Percentiles rank a stretch among this genome's conserved stretches.
These are phyloP conservation scores for Corythoichthys haematopterus DNA, from an alignment of 2,113 vertebrate genomes.

Conservation along the genomic window DNA sequence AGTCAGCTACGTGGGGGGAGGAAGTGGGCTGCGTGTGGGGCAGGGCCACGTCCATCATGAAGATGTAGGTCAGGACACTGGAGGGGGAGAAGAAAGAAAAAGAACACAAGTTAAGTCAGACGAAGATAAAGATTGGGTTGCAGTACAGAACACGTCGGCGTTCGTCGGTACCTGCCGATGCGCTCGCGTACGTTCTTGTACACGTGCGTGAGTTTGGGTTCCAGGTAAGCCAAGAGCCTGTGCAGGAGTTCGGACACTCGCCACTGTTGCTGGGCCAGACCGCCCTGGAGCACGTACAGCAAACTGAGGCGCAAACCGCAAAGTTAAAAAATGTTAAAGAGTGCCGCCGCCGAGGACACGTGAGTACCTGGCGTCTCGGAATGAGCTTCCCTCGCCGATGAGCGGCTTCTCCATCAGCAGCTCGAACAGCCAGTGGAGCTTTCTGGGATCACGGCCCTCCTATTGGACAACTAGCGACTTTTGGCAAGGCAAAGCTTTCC, in stretches of 20 bases:
- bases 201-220: slow-evolving; percentile 95
- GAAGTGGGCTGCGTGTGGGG: slow-evolving; percentile 85
- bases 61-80: slow-evolving; percentile 96
- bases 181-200: slow-evolving; percentile 97
- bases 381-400: slow-evolving; percentile 91
- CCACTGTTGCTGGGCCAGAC: slow-evolving; percentile 96
- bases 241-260: slow-evolving; percentile 90
- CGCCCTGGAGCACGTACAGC: slow-evolving; percentile 92
- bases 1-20: slow-evolving; percentile 87
- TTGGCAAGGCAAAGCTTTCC: background rate
- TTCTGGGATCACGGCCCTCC: slow-evolving; percentile 94
- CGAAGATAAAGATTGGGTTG: background rate
- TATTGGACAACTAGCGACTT: slow-evolving; percentile 45
- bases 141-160: background rate
- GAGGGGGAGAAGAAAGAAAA: slow-evolving; percentile 26
- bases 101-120: background rate
- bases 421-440: slow-evolving; percentile 94
- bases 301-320: slow-evolving; percentile 66
- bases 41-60: slow-evolving; percentile 95
- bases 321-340: background rate
- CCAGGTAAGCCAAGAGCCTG: slow-evolving; percentile 86
- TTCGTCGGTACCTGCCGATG: slow-evolving; percentile 82
- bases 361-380: slow-evolving; percentile 89
- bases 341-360: background rate
- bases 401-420: slow-evolving; percentile 89